These are phyloP conservation scores for Tetramorium alpestre DNA, from an alignment of 1,140 invertebrate genomes.

Conservation along the genomic window DNA sequence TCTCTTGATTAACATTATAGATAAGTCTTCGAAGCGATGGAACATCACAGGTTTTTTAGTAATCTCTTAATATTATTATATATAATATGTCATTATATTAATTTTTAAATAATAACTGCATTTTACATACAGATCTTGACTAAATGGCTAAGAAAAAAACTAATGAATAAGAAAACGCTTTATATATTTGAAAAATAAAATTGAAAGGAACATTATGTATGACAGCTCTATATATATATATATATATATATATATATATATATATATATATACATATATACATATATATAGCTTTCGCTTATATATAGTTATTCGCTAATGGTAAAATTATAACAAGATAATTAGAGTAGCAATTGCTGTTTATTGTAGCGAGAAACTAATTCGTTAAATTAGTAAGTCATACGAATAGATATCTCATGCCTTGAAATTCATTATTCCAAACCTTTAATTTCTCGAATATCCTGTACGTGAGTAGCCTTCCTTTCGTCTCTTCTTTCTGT, in stretches of 20 bases:
- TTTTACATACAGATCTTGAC: no score
- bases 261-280: no score
- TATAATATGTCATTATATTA: no score
- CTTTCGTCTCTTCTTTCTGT: slow-evolving; percentile 80
- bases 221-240: not conserved
- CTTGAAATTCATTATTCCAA: slow-evolving; percentile 76
- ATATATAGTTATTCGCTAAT: slow-evolving; percentile 24
- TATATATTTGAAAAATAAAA: no score
- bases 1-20: no score
- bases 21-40: no score
- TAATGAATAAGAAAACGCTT: no score
- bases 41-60: no score
- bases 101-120: no score
- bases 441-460: slow-evolving; percentile 85
- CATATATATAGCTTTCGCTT: not conserved
- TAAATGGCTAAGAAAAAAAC: no score
- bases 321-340: slow-evolving; percentile 6
- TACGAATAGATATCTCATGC: slow-evolving; percentile 70
- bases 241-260: not conserved
- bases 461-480: slow-evolving; percentile 79
- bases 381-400: slow-evolving; percentile 35
- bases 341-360: slow-evolving; percentile 3
- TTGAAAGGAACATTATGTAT: no score
- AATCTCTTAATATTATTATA: no score
- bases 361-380: slow-evolving; percentile 30